Evolutionary conservation across 2,797 vertebrate species (phyloP).

Genomic region (Anomalospiza imberbis): DNA sequence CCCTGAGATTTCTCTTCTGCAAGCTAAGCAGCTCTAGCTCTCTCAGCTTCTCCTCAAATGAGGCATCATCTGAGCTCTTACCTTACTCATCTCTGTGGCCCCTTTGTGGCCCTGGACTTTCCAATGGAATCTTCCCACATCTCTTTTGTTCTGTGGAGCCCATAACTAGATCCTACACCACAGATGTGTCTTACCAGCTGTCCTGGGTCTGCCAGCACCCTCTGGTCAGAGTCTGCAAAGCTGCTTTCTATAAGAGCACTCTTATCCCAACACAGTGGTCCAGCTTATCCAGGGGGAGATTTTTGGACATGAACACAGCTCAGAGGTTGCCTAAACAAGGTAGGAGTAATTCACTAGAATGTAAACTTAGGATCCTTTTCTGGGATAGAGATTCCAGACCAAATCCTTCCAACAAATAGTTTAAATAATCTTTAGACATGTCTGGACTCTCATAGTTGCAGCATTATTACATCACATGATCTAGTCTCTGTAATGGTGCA

Average conservation of each 20-base stretch:
- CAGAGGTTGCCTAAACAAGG: neutral
- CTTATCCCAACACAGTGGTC: neutral
- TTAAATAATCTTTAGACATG: neutral
- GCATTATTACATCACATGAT: neutral
- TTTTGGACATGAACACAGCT: neutral
- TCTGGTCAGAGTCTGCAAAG: neutral
- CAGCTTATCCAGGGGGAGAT: neutral
- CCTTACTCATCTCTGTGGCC: neutral
- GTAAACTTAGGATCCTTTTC: neutral
- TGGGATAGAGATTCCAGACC: neutral
- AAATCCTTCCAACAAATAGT: neutral
- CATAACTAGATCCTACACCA: neutral
- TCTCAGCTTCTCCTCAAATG: neutral
- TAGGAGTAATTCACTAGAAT: neutral
- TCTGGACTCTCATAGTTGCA: neutral
- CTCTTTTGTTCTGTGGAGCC: neutral
- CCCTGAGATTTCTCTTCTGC: neutral
- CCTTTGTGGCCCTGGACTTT: neutral
- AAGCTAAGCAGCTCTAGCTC: neutral
- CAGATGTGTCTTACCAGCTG: neutral
- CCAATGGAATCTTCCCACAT: fast-evolving
- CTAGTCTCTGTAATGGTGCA: neutral
- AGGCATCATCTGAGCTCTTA: neutral
- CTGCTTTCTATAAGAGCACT: neutral
- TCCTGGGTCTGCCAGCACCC: neutral